A percentile compares a stretch with the other conserved stretches of the same genome.
phyloP scores from a whole-genome alignment of 2,888 invertebrate genomes.

The Euplexia lucipara region DNA sequence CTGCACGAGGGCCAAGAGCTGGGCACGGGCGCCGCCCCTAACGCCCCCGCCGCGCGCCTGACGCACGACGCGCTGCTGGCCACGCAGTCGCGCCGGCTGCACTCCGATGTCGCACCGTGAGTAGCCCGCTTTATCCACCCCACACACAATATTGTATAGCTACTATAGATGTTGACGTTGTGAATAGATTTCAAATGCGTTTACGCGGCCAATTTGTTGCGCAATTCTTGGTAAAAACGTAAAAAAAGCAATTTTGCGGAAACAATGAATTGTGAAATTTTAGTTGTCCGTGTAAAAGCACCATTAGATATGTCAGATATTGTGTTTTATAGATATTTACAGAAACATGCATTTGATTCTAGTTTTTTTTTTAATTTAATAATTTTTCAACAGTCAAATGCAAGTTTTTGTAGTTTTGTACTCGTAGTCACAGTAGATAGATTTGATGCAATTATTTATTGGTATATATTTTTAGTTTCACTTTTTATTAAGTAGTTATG shows the following conservation, averaged over 20 bases:
- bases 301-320: conserved; percentile 60
- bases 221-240: not conserved
- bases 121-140: conserved; percentile 61
- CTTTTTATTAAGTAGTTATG: conserved; percentile 24
- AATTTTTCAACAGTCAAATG: conserved; percentile 23
- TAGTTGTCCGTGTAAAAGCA: conserved; percentile 5
- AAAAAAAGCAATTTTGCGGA: too few relatives aligned
- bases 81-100: conserved; percentile 94
- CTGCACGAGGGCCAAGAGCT: conserved; percentile 97
- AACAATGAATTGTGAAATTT: not conserved
- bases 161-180: conserved; percentile 24
- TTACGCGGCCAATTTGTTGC: conserved; percentile 6
- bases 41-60: conserved; percentile 90
- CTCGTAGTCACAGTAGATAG: conserved; percentile 42
- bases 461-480: conserved; percentile 32
- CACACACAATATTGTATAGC: conserved; percentile 17
- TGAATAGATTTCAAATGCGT: conserved; percentile 31
- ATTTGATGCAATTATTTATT: conserved; percentile 36
- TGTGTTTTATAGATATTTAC: conserved; percentile 19
- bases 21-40: conserved; percentile 88
- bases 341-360: conserved; percentile 39
- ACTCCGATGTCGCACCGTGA: conserved; percentile 91
- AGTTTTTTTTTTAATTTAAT: not conserved
- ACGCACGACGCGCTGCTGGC: conserved; percentile 95
- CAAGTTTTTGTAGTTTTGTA: conserved; percentile 55